Evolutionary conservation across 2,888 invertebrate species (phyloP), one percentile per base, ranked within the genome.

Genomic region (Tetropium fuscum): DNA sequence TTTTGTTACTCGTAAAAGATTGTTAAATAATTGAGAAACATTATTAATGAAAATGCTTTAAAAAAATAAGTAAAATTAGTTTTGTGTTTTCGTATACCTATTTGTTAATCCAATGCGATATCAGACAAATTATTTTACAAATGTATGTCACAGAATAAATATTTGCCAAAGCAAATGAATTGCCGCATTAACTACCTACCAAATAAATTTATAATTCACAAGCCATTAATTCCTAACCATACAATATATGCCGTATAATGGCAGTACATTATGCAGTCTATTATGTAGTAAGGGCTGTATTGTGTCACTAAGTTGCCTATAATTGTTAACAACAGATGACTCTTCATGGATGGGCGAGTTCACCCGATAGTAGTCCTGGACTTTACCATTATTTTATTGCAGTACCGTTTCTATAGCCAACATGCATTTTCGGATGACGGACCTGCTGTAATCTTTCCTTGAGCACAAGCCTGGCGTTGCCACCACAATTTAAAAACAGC

Each of bases 321-420:
- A 80, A 80, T 80, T 80, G 80, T 80, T 80, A 78, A 80, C 79
- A 80, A 78, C 79, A 78, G 79, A 77, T 78, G 79, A 80, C 80
- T 79, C 75, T 77, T 76, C 71, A 76, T 69, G 78, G 73, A 69
- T 70, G 72, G 75, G 62, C 72, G 76, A 64, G 57, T 64, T 51
- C 49, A 40, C 19, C 48, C 27, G 48, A 18, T 25, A 27, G 27
- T 25, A 36, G 18, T 34, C 38, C 30, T 10, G 43, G 41, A 51
- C 30, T 16, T 32, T 27, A 47, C 36, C 55, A 62, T 18, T 20
- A 54, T 55, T 58, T 38, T 19, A 43, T 49, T 60, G 34, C 60
- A 57, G 53, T 30, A 45, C 16, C 2, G 25, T 11, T 18, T 5
- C 1, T 16, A 27, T 10, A 6, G 11, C 22, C 7, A 2, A 10